These are phyloP conservation scores for Sitta carolinensis DNA, from an alignment of 2,797 vertebrate genomes.

Conservation along the genomic window DNA sequence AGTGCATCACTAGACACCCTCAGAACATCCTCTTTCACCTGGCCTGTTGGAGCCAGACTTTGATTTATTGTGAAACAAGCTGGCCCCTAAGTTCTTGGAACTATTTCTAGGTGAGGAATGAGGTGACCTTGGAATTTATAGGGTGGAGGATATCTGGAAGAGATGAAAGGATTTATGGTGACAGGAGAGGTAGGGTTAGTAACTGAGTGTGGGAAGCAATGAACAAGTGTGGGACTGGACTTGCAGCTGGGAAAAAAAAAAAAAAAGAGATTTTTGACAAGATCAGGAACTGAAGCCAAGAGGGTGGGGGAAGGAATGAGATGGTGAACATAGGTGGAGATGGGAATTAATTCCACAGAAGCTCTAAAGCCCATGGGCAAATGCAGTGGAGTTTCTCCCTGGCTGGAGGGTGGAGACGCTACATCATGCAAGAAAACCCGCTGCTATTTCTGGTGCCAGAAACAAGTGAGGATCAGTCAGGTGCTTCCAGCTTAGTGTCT, in stretches of 20 bases:
- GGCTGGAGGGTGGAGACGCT: slow-evolving; percentile 25
- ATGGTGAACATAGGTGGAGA: slow-evolving; percentile 52
- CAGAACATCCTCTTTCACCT: neutral
- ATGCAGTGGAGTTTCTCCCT: slow-evolving; percentile 42
- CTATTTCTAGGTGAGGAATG: neutral
- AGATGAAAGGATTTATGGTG: slow-evolving; percentile 22
- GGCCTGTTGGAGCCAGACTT: neutral
- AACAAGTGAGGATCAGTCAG: slow-evolving; percentile 25
- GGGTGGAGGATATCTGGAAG: neutral
- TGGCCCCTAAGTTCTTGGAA: neutral
- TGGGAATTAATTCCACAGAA: slow-evolving; percentile 48
- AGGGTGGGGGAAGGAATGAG: slow-evolving; percentile 30
- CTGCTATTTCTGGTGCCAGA: slow-evolving; percentile 52
- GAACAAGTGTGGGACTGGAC: slow-evolving; percentile 32
- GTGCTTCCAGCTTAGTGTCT: slow-evolving; percentile 37
- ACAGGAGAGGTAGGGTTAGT: neutral
- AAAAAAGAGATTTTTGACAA: neutral
- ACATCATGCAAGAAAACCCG: neutral
- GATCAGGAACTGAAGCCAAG: slow-evolving; percentile 33
- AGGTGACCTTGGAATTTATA: slow-evolving; percentile 4
- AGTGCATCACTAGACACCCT: neutral
- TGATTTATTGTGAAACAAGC: neutral
- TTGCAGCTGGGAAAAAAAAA: neutral
- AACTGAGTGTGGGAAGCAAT: slow-evolving; percentile 32
- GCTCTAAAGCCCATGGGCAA: slow-evolving; percentile 31